Percentiles rank a stretch among this genome's conserved stretches.
Evolutionary conservation across 2,113 vertebrate genomes (phyloP).

Genomic region (Benthochromis sp.): DNA sequence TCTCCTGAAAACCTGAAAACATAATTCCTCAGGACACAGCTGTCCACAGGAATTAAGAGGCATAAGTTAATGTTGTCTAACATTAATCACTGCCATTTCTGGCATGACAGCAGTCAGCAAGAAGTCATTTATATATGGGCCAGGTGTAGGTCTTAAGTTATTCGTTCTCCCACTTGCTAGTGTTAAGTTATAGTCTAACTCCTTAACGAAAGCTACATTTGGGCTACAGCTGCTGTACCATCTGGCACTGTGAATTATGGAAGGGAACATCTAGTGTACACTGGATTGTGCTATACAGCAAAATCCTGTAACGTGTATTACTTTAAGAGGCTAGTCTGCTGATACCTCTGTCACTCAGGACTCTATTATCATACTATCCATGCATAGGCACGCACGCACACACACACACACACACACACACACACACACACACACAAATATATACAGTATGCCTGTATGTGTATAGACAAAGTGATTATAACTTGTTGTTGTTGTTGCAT

Average conservation of each 20-base stretch:
- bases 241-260: not conserved
- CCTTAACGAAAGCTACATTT: not conserved
- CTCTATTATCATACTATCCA: not conserved
- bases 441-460: not conserved
- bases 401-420: not conserved
- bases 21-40: not conserved
- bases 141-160: not conserved
- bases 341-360: not conserved
- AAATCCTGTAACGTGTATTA: not conserved
- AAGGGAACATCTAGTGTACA: not conserved
- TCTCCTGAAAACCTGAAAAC: not conserved
- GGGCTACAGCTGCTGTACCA: not conserved
- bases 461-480: not conserved
- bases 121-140: not conserved
- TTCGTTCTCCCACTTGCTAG: not conserved
- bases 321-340: not conserved
- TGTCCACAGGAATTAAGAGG: not conserved
- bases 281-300: not conserved
- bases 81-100: not conserved
- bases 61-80: not conserved
- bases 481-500: not conserved
- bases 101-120: not conserved
- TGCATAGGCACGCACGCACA: not conserved
- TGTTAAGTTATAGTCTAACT: not conserved
- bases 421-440: not conserved